These are phyloP conservation scores for Gracilinanus agilis DNA, from an alignment of 2,113 vertebrate genomes.

Conservation along the genomic window DNA sequence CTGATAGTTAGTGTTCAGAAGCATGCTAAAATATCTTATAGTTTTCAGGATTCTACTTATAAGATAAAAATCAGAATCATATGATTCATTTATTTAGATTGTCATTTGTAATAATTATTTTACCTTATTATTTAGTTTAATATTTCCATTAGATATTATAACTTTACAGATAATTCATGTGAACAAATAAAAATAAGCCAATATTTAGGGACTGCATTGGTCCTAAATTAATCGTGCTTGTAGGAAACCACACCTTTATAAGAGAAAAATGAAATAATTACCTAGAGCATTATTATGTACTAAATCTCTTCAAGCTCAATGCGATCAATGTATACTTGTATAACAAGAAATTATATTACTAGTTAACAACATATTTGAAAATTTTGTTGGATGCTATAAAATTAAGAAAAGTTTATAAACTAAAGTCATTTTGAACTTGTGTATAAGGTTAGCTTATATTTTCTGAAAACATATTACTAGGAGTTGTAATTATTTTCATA, in stretches of 20 bases:
- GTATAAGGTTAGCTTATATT: neutral
- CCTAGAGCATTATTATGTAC: neutral
- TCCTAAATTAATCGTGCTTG: slow-evolving; percentile 47
- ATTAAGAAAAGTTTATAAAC: neutral
- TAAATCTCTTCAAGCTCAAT: neutral
- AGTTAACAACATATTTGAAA: neutral
- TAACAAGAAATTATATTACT: neutral
- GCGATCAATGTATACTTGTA: neutral
- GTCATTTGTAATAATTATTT: slow-evolving; percentile 56
- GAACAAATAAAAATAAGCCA: neutral
- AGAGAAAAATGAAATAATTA: slow-evolving; percentile 17
- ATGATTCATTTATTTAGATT: slow-evolving; percentile 39
- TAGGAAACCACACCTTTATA: slow-evolving; percentile 10
- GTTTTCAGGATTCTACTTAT: slow-evolving; percentile 59
- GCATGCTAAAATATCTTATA: slow-evolving; percentile 7
- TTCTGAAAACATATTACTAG: neutral
- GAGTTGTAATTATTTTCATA: slow-evolving; percentile 44
- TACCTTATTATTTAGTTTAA: slow-evolving; percentile 14
- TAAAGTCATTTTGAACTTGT: neutral
- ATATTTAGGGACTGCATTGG: neutral
- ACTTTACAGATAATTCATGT: slow-evolving; percentile 40
- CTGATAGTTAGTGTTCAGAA: slow-evolving; percentile 46
- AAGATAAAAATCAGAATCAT: slow-evolving; percentile 58
- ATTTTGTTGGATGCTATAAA: neutral
- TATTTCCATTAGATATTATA: slow-evolving; percentile 31